Evolutionary conservation across 2,797 vertebrate species (phyloP), one percentile per base, ranked within the genome.

Genomic region (Melanogrammus aeglefinus): DNA sequence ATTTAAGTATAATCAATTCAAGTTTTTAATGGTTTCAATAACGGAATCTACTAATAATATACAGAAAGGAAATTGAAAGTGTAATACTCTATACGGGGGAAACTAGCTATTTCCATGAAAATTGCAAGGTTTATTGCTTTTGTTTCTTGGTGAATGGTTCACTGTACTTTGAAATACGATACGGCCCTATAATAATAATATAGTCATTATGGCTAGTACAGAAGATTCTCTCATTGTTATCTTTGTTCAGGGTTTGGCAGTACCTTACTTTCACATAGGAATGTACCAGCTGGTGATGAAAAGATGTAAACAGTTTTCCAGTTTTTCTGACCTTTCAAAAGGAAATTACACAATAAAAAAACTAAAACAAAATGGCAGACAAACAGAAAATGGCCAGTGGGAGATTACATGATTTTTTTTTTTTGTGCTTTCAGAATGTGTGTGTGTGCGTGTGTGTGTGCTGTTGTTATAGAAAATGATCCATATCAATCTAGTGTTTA

Each of bases 231-330:
- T 86, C 51, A 83, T 86, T 85, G 80, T 84, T 85, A 75, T 85
- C 81, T 80, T 91, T 66, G 70, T 72, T 35, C 87, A 86, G 85
- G 86, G 86, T 90, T 92, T 92, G 91, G 91, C 91, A 92, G 88
- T 91, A 87, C 86, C 87, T 90, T 83, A 85, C 85, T 87, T 82
- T 92, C 84, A 82, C 84, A 91, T 85, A 93, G 94, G 94, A 95
- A 95, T 93, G 94, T 93, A 93, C 90, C 92, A 90, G 92, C 93
- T 91, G 91, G 88, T 91, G 90, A 91, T 82, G 88, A 90, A 92
- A 93, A 86, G 87, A 92, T 94, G 93, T 94, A 94, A 95, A 95
- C 93, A 90, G 83, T 91, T 93, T 95, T 95, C 94, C 94, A 95
- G 94, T 95, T 27, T 66, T 66, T 95, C 92, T 92, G 90, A 90